A percentile compares a stretch with the other conserved stretches of the same genome.
Evolutionary conservation across 2,113 vertebrate species (phyloP).

Genomic region (Mirza zaza): DNA sequence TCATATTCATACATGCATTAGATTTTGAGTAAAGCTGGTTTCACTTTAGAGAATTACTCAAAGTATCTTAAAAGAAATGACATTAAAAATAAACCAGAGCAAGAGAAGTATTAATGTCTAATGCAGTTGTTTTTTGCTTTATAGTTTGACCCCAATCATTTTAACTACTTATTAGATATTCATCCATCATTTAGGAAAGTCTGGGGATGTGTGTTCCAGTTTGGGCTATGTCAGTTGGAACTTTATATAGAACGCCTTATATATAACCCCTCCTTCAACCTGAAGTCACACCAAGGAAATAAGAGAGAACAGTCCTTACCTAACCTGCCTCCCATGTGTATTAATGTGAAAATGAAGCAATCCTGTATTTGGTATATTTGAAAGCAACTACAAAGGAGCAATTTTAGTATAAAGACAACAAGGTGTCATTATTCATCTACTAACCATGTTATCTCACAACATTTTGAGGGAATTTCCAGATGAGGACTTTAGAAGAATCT

Average conservation of each 20-base stretch:
- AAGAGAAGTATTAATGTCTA: conserved; percentile 44
- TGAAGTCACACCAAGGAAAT: neutral
- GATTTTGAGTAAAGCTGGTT: conserved; percentile 58
- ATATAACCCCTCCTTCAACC: neutral
- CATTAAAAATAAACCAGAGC: conserved; percentile 35
- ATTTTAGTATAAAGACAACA: neutral
- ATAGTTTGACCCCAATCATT: neutral
- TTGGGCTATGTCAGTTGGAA: neutral
- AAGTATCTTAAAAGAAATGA: neutral
- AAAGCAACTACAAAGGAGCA: neutral
- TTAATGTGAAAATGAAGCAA: neutral
- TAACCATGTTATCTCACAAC: neutral
- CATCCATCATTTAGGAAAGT: neutral
- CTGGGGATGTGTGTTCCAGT: neutral
- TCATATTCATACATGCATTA: conserved; percentile 60
- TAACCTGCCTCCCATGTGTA: neutral
- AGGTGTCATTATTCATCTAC: neutral
- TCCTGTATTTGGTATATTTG: neutral
- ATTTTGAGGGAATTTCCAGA: neutral
- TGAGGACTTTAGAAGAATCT: neutral
- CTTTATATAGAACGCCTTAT: neutral
- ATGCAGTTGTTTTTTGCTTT: neutral
- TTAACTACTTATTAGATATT: conserved; percentile 40
- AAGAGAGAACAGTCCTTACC: neutral
- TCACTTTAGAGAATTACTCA: conserved; percentile 57